Conservation (phyloP, 2,888 invertebrate genomes). For the Cataglyphis rosenhaueri region DNA sequence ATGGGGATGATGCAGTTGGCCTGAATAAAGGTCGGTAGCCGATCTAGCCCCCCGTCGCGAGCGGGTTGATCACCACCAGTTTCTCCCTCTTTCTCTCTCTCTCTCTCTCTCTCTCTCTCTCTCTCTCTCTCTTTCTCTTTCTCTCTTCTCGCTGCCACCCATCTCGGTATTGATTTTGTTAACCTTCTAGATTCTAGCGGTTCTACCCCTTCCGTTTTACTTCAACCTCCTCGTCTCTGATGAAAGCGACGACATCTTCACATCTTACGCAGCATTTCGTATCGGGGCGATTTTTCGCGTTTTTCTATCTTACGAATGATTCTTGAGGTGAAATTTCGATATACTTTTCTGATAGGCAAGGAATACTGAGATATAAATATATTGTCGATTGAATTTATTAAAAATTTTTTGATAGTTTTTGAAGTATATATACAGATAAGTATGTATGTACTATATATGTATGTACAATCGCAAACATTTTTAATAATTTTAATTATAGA, state of each 20-base stretch:
- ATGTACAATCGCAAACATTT: not conserved
- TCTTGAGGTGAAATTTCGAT: not conserved
- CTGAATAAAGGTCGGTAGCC: constrained; percentile 84
- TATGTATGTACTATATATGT: not conserved
- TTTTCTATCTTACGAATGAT: constrained; percentile 14
- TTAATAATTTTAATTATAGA: not conserved
- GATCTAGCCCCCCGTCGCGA: constrained; percentile 80
- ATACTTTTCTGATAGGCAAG: not conserved
- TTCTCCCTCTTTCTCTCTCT: constrained; percentile 68
- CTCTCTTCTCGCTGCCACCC: constrained; percentile 66
- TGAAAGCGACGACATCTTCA: constrained; percentile 57
- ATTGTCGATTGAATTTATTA: not conserved
- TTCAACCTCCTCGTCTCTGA: constrained; percentile 50
- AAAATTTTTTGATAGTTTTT: not conserved
- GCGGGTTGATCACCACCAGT: constrained; percentile 68
- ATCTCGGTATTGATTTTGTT: constrained; percentile 80
- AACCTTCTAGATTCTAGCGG: constrained; percentile 78
- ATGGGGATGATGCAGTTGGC: constrained; percentile 83
- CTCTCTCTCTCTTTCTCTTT: constrained; percentile 68
- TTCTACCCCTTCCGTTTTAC: constrained; percentile 55
- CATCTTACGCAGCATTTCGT: constrained; percentile 29
- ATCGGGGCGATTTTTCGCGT: not conserved
- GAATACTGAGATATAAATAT: not conserved
- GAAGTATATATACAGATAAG: not conserved
- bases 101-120: constrained; percentile 67